phyloP scores from a whole-genome alignment of 2,113 vertebrate species.

The Amphilophus citrinellus region DNA sequence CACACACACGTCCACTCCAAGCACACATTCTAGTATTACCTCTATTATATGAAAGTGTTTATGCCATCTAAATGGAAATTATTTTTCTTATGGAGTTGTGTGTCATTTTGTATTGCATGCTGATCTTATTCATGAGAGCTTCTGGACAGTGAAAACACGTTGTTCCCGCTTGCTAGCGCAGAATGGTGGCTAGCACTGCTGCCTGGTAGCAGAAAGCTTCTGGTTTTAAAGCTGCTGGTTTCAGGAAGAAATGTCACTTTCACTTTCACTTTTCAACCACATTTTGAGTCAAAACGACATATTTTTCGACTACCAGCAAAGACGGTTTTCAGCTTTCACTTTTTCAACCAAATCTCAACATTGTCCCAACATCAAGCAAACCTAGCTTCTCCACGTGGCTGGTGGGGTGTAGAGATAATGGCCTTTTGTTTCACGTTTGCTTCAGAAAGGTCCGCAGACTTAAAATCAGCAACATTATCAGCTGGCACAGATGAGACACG shows the following conservation, averaged over 20 bases:
- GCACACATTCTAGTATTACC: not conserved
- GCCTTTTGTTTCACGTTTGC: not conserved
- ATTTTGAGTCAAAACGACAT: not conserved
- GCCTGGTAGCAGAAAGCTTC: no score
- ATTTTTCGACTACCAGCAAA: not conserved
- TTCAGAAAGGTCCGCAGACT: no score
- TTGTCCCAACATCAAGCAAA: not conserved
- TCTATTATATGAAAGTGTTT: not conserved
- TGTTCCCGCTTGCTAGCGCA: not conserved
- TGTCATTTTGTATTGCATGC: no score
- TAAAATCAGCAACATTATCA: not conserved
- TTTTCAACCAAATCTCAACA: not conserved
- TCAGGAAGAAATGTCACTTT: not conserved
- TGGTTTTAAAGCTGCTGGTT: not conserved
- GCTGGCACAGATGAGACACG: not conserved
- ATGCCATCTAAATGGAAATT: no score
- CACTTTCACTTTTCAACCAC: not conserved
- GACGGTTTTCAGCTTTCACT: not conserved
- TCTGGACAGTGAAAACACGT: not conserved
- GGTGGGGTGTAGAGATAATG: not conserved
- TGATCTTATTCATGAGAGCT: not conserved
- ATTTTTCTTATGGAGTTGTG: not conserved
- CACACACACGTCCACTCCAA: no score
- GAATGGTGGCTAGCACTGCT: not conserved
- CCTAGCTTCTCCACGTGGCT: not conserved